Conservation (phyloP, 2,113 vertebrate genomes). For the Etheostoma spectabile region DNA sequence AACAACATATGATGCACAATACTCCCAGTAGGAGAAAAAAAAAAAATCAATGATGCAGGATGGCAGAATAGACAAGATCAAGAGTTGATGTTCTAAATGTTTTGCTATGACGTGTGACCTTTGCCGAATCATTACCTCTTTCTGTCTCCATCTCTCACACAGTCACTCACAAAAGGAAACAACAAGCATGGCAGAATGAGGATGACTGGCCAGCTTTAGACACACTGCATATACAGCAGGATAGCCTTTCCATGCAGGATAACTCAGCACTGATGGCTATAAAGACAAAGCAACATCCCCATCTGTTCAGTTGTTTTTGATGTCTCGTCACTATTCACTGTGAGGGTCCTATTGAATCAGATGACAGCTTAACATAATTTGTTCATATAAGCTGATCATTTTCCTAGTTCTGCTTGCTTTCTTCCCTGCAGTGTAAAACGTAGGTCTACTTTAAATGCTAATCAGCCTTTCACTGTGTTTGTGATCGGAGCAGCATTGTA, state of each 20-base stretch:
- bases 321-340: not conserved
- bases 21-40: not conserved
- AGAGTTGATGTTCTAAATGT: conserved; percentile 10
- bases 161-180: conserved; percentile 39
- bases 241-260: conserved; percentile 15
- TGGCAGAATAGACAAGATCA: not conserved
- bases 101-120: conserved; percentile 30
- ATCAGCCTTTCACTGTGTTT: conserved; percentile 38
- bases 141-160: conserved; percentile 32
- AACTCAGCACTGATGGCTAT: conserved; percentile 14
- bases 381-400: no score
- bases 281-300: not conserved
- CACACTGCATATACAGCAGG: conserved; percentile 18
- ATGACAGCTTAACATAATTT: conserved; percentile 18
- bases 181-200: conserved; percentile 62
- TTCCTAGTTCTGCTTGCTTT: conserved; percentile 1
- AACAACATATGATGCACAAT: not conserved
- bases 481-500: conserved; percentile 26
- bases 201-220: conserved; percentile 42
- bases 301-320: conserved; percentile 3
- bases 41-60: not conserved
- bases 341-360: conserved; percentile 24
- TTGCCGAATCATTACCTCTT: conserved; percentile 49
- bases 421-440: conserved; percentile 24
- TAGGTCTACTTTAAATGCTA: conserved; percentile 55